These are phyloP conservation scores for Nilaparvata lugens DNA, from an alignment of 1,140 invertebrate genomes.

Conservation along the genomic window DNA sequence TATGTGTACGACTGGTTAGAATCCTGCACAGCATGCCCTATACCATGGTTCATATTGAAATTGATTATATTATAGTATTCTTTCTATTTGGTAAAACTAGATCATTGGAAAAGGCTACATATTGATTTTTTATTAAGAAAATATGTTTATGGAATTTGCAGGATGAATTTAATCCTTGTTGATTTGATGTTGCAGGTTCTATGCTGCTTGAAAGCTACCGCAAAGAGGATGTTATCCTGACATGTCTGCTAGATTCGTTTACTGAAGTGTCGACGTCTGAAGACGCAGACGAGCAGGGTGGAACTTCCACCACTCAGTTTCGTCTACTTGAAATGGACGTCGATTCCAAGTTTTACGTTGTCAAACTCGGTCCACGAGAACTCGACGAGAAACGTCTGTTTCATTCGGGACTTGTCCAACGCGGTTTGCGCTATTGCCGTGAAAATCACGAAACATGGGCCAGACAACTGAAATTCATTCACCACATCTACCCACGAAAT, in stretches of 20 bases:
- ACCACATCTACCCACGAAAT: constrained; percentile 21
- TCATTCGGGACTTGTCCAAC: constrained; percentile 18
- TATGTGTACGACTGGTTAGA: no score
- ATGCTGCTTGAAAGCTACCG: constrained; percentile 25
- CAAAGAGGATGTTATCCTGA: constrained; percentile 26
- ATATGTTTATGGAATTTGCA: background rate
- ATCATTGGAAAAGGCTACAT: no score
- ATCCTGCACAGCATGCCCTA: no score
- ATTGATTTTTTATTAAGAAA: background rate
- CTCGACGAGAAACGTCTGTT: constrained; percentile 19
- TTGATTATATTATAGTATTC: no score
- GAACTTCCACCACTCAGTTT: background rate
- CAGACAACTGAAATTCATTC: constrained; percentile 23
- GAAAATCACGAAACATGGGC: constrained; percentile 21
- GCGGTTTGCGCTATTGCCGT: constrained; percentile 17
- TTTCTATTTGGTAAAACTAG: no score
- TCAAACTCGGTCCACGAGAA: constrained; percentile 9
- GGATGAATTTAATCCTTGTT: no score
- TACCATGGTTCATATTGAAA: no score
- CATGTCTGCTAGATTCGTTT: constrained; percentile 19
- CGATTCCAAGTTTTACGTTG: constrained; percentile 21
- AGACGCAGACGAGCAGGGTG: no score
- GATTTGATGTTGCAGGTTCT: constrained; percentile 23
- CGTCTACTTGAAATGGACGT: constrained; percentile 26
- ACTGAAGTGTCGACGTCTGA: background rate